Conservation (phyloP, 1,140 invertebrate species). For the Anastrepha obliqua region DNA sequence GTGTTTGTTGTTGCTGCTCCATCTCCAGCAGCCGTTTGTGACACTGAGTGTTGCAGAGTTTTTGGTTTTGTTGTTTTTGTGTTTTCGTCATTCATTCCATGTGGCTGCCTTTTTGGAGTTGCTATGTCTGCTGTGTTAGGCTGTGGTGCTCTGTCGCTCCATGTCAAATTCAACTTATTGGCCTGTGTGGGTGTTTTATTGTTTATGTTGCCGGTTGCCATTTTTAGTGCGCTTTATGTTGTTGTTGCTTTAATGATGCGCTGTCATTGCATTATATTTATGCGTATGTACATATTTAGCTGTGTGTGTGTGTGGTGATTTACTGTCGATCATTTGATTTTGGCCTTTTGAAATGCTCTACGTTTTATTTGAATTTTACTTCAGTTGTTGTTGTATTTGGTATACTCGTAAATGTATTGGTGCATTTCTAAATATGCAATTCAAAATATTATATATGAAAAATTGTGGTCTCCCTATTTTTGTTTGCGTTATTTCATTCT, state of each 20-base stretch:
- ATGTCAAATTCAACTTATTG: not conserved
- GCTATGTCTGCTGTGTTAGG: conserved; percentile 6
- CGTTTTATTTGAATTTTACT: not conserved
- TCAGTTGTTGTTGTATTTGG: not conserved
- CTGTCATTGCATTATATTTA: not conserved
- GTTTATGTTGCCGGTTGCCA: conserved; percentile 16
- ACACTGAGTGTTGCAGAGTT: too few relatives aligned
- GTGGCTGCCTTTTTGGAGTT: not conserved
- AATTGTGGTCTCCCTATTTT: too few relatives aligned
- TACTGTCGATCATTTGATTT: not conserved
- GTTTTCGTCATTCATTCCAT: not conserved
- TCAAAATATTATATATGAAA: too few relatives aligned
- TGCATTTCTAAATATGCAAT: too few relatives aligned
- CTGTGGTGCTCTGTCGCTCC: not conserved
- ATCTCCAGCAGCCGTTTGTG: not conserved
- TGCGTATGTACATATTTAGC: not conserved
- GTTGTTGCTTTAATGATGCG: not conserved
- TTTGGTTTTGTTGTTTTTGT: not conserved
- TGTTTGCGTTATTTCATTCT: too few relatives aligned
- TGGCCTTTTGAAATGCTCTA: not conserved
- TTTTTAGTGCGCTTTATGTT: not conserved
- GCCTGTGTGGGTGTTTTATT: conserved; percentile 18
- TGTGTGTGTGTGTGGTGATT: not conserved
- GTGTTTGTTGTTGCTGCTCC: not conserved
- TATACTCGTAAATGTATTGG: too few relatives aligned